Percentiles rank a stretch among this genome's conserved stretches.
Evolutionary conservation across 2,888 invertebrate genomes (phyloP).

Genomic region (Crepidodera aurea): DNA sequence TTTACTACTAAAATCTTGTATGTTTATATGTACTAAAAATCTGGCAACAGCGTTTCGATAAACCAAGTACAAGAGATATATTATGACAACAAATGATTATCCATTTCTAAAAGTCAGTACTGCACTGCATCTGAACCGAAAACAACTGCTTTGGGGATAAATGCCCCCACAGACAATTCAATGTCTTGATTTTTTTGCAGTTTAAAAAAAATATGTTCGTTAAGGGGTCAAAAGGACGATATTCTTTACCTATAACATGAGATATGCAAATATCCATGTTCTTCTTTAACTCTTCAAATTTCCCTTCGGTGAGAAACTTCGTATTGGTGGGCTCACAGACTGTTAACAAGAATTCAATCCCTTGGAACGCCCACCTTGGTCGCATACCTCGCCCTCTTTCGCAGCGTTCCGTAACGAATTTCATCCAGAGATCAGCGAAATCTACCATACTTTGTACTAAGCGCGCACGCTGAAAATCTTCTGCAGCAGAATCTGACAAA

Average conservation of each 20-base stretch:
- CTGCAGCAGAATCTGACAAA: slow-evolving; percentile 70
- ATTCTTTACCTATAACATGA: slow-evolving; percentile 77
- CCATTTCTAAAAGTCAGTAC: no score
- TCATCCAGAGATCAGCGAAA: slow-evolving; percentile 88
- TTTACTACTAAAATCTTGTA: no score
- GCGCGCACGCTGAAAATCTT: slow-evolving; percentile 57
- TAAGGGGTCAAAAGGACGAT: no score
- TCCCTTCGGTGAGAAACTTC: slow-evolving; percentile 75
- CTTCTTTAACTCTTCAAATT: slow-evolving; percentile 82
- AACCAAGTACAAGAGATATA: no score
- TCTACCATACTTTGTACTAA: slow-evolving; percentile 70
- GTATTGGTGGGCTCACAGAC: slow-evolving; percentile 88
- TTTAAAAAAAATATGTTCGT: no score
- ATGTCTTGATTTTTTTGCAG: no score
- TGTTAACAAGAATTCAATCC: slow-evolving; percentile 84
- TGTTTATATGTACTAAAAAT: no score
- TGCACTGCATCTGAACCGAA: no score
- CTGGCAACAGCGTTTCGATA: no score
- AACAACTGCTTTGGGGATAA: no score
- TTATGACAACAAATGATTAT: no score
- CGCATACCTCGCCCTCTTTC: slow-evolving; percentile 78
- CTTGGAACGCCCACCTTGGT: slow-evolving; percentile 90
- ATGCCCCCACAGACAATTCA: no score
- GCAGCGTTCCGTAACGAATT: slow-evolving; percentile 83
- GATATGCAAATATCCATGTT: slow-evolving; percentile 87